Evolutionary conservation across 2,113 vertebrate genomes (phyloP).

Genomic region (Lophura nycthemera): DNA sequence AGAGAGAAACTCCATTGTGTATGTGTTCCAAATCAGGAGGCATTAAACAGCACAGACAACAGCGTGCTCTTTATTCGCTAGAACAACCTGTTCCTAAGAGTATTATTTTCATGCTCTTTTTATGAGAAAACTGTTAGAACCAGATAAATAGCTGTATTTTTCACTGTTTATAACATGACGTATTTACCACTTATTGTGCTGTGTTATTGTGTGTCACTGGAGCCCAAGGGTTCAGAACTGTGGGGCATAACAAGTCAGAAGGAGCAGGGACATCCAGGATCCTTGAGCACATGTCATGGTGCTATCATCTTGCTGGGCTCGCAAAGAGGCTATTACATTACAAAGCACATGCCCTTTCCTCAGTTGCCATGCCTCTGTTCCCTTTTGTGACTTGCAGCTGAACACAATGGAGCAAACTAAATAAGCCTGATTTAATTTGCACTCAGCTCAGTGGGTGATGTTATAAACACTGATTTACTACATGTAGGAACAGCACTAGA

Average conservation of each 20-base stretch:
- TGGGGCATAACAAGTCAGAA: neutral
- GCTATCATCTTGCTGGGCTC: rapidly evolving
- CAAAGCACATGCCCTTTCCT: neutral
- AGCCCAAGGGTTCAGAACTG: neutral
- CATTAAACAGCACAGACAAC: constrained; percentile 44
- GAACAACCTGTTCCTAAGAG: constrained; percentile 35
- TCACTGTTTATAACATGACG: neutral
- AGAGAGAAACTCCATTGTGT: neutral
- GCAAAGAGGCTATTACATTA: neutral
- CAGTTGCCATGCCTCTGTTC: neutral
- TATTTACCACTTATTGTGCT: neutral
- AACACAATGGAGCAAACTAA: constrained; percentile 23
- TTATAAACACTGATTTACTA: constrained; percentile 57
- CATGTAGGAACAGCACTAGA: neutral
- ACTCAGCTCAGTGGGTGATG: neutral
- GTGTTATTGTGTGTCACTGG: neutral
- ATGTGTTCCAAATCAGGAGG: constrained; percentile 29
- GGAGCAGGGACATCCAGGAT: neutral
- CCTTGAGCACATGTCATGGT: neutral
- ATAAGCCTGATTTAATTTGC: constrained; percentile 60
- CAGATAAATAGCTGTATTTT: constrained; percentile 12
- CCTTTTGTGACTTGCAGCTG: constrained; percentile 8
- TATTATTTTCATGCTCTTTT: constrained; percentile 20
- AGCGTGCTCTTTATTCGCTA: neutral
- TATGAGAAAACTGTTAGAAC: constrained; percentile 22